These are phyloP conservation scores for Meta bourneti DNA, from an alignment of 2,888 invertebrate species.

Conservation along the genomic window DNA sequence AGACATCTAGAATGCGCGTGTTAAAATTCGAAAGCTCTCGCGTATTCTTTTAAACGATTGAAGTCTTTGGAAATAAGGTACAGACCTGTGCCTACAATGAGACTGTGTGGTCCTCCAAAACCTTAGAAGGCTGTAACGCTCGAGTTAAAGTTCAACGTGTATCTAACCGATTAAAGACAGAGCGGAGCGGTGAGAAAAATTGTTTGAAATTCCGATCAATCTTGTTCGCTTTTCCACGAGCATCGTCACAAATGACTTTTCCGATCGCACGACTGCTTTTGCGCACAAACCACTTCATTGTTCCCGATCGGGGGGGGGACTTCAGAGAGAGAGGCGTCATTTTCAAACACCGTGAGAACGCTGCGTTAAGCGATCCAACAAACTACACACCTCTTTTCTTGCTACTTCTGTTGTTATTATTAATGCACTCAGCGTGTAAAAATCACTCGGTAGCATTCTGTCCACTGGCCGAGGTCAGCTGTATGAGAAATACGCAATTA, in stretches of 20 bases:
- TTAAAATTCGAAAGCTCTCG: too few relatives aligned
- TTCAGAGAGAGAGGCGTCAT: conserved; percentile 9
- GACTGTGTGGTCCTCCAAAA: neutral
- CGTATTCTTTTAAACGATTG: too few relatives aligned
- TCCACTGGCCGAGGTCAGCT: conserved; percentile 34
- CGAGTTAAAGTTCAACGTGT: neutral
- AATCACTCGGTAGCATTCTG: conserved; percentile 25
- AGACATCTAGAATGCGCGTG: too few relatives aligned
- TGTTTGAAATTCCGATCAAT: neutral
- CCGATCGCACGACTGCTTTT: conserved; percentile 9
- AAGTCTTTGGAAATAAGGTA: too few relatives aligned
- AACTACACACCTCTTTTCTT: conserved; percentile 37
- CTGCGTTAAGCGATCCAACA: conserved; percentile 15
- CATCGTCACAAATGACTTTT: conserved; percentile 18
- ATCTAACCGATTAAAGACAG: neutral
- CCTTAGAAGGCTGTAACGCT: neutral
- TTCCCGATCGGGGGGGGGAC: neutral
- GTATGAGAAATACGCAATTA: conserved; percentile 40
- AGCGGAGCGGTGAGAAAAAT: neutral
- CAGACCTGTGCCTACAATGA: too few relatives aligned
- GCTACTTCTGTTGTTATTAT: neutral
- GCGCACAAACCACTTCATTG: conserved; percentile 30
- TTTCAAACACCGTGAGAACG: conserved; percentile 56
- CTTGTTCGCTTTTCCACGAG: conserved; percentile 24
- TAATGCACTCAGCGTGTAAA: neutral